phyloP scores from a whole-genome alignment of 2,888 invertebrate species.

The Seira sanloemensis region DNA sequence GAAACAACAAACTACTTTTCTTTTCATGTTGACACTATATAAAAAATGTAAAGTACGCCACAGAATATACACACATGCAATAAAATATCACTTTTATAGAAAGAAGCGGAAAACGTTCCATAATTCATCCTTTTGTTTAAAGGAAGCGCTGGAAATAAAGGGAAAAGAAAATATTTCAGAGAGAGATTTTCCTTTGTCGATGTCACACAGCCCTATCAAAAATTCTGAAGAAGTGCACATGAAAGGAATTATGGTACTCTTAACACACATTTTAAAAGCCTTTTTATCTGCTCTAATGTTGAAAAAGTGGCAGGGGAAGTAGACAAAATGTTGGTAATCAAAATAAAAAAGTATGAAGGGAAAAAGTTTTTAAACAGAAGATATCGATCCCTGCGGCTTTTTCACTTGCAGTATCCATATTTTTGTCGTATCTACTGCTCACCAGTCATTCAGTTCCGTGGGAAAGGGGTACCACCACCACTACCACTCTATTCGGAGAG shows the following conservation, averaged over 20 bases:
- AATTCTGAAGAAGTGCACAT: neutral
- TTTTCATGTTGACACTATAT: neutral
- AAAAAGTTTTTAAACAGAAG: constrained; percentile 37
- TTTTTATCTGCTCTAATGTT: constrained; percentile 13
- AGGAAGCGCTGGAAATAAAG: neutral
- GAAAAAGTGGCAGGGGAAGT: constrained; percentile 27
- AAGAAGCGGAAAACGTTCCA: constrained; percentile 21
- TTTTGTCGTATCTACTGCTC: constrained; percentile 21
- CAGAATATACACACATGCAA: too few species aligned
- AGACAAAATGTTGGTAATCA: neutral
- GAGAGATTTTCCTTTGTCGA: neutral
- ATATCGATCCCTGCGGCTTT: constrained; percentile 61
- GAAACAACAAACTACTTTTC: constrained; percentile 46
- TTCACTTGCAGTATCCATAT: constrained; percentile 22
- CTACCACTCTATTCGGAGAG: too few species aligned
- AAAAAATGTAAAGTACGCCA: too few species aligned
- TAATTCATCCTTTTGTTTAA: constrained; percentile 39
- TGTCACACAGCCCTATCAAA: neutral
- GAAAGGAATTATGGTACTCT: neutral
- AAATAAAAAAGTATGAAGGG: constrained; percentile 15
- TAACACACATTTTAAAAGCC: neutral
- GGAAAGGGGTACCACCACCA: neutral
- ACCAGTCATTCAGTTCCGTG: constrained; percentile 48
- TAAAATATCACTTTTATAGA: neutral
- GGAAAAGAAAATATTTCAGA: neutral